phyloP scores from a whole-genome alignment of 2,113 vertebrate species.

The Ciconia maguari region DNA sequence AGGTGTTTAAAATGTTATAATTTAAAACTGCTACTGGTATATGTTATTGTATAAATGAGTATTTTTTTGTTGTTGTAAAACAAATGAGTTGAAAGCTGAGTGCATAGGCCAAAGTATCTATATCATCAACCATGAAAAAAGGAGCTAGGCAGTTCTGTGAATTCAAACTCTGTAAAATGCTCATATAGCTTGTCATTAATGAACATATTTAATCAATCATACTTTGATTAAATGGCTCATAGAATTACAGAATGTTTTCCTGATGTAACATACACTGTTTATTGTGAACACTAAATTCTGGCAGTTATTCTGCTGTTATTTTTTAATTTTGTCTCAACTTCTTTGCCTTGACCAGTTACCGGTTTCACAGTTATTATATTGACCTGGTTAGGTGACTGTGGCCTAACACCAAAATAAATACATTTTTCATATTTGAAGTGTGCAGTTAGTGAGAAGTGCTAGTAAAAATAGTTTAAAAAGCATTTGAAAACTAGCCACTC shows the following conservation, averaged over 20 bases:
- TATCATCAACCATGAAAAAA: neutral
- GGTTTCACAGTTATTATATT: neutral
- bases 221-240: neutral
- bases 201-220: too few relatives aligned
- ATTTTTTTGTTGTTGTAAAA: neutral
- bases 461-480: neutral
- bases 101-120: neutral
- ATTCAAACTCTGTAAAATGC: neutral
- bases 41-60: neutral
- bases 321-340: neutral
- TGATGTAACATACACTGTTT: neutral
- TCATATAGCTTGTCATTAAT: neutral
- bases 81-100: neutral
- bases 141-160: neutral
- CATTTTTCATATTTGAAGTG: neutral
- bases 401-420: neutral
- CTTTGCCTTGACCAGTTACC: neutral
- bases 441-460: neutral
- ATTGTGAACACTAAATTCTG: neutral
- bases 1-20: neutral
- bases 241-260: neutral
- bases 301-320: neutral
- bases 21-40: conserved; percentile 1
- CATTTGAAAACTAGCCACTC: neutral
- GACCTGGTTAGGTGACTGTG: neutral